Evolutionary conservation across 1,140 invertebrate species (phyloP).

Genomic region (Drosophila bocki): DNA sequence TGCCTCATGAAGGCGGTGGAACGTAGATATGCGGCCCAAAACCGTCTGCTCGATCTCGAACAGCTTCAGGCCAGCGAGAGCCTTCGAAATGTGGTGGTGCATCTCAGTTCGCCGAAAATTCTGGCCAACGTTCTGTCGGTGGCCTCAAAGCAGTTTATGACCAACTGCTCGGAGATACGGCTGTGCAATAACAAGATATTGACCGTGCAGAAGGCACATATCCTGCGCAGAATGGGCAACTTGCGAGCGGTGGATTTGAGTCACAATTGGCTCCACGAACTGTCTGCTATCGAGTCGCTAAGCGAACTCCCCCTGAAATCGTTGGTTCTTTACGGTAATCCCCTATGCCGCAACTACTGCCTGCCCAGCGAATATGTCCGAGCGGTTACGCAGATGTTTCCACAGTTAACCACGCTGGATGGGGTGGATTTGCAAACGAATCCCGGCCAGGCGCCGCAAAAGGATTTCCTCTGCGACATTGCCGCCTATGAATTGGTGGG

Average conservation of each 20-base stretch:
- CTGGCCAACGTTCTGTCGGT: constrained; percentile 44
- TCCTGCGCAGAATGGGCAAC: constrained; percentile 49
- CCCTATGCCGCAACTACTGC: constrained; percentile 85
- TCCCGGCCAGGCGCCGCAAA: constrained; percentile 52
- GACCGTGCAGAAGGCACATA: constrained; percentile 24
- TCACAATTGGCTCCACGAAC: constrained; percentile 69
- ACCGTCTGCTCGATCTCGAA: constrained; percentile 63
- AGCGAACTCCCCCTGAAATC: constrained; percentile 60
- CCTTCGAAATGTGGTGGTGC: constrained; percentile 60
- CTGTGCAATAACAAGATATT: constrained; percentile 70
- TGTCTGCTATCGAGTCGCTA: constrained; percentile 46
- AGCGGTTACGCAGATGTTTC: constrained; percentile 85
- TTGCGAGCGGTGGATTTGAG: constrained; percentile 68
- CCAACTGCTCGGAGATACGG: constrained; percentile 60
- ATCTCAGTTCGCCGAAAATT: constrained; percentile 57
- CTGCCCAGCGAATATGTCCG: constrained; percentile 85
- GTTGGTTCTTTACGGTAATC: constrained; percentile 86
- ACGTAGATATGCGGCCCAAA: constrained; percentile 53
- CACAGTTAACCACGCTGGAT: constrained; percentile 65
- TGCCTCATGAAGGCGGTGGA: constrained; percentile 56
- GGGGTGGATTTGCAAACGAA: constrained; percentile 52
- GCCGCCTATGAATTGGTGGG: constrained; percentile 66
- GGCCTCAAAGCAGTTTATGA: constrained; percentile 58
- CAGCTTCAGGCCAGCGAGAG: constrained; percentile 56
- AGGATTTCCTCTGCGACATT: constrained; percentile 66